These are phyloP conservation scores for Amblyjoppa proteus DNA, from an alignment of 2,888 invertebrate genomes.

Conservation along the genomic window DNA sequence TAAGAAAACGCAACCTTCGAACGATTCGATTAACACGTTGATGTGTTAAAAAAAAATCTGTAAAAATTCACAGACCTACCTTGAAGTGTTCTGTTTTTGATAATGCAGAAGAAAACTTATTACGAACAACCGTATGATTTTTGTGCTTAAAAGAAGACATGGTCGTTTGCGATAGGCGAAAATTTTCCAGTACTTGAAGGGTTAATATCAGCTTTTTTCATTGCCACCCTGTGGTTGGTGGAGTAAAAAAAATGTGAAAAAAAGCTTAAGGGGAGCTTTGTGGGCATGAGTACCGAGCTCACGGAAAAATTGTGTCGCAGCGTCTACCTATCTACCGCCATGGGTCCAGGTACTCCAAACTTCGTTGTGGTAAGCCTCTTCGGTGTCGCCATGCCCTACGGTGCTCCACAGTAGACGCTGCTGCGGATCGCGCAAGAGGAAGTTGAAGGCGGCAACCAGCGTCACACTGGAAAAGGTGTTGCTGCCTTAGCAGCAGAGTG, in stretches of 20 bases:
- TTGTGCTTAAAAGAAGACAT: no score
- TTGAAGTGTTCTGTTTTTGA: no score
- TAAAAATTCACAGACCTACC: no score
- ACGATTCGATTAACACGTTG: no score
- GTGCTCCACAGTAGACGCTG: constrained; percentile 23
- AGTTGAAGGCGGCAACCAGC: constrained; percentile 39
- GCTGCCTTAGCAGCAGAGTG: constrained; percentile 36
- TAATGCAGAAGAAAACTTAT: no score
- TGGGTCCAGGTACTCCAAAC: constrained; percentile 9
- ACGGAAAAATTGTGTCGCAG: not conserved
- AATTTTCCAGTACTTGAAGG: no score
- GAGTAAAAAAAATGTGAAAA: not conserved
- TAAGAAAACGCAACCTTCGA: no score
- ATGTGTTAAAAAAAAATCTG: no score
- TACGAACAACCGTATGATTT: no score
- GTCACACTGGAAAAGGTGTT: constrained; percentile 38
- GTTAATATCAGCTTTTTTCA: not conserved
- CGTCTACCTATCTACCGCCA: not conserved
- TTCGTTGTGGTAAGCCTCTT: constrained; percentile 31
- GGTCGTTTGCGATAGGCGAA: no score
- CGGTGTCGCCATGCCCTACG: constrained; percentile 18
- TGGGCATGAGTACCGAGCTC: not conserved
- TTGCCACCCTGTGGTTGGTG: not conserved
- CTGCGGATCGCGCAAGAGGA: constrained; percentile 20
- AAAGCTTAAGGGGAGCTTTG: not conserved